Conservation (phyloP, 1,140 invertebrate genomes). For the Rhynchophorus ferrugineus region DNA sequence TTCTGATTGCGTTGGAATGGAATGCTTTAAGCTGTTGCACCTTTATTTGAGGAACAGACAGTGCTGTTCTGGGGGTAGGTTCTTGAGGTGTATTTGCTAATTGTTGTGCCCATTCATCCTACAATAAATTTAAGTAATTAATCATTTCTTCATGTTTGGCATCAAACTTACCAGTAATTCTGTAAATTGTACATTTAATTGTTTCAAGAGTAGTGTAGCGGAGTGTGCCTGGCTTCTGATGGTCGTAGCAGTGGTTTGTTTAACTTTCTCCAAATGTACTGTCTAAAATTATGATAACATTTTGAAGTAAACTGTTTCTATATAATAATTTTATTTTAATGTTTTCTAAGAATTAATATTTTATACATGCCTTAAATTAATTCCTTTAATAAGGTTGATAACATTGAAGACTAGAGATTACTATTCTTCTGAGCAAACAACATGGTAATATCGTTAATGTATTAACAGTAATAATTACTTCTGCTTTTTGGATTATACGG, state of each 20-base stretch:
- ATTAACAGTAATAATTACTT: too few relatives aligned
- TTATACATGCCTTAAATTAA: not conserved
- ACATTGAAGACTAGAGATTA: too few relatives aligned
- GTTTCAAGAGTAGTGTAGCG: constrained; percentile 26
- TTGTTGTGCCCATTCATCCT: constrained; percentile 23
- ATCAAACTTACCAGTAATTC: constrained; percentile 35
- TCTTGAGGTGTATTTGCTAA: constrained; percentile 1
- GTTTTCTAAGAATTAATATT: not conserved
- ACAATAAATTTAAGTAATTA: constrained; percentile 7
- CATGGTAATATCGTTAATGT: too few relatives aligned
- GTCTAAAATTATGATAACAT: constrained; percentile 24
- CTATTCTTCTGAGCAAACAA: too few relatives aligned
- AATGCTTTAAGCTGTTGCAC: constrained; percentile 24
- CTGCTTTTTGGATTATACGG: too few relatives aligned
- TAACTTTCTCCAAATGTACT: constrained; percentile 32
- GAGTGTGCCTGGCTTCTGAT: constrained; percentile 25
- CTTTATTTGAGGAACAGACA: constrained; percentile 28
- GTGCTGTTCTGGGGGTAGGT: constrained; percentile 16
- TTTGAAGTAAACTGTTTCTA: not conserved
- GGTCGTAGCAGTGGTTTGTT: constrained; percentile 17
- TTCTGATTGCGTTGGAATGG: constrained; percentile 19
- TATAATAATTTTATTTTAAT: not conserved
- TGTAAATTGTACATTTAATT: constrained; percentile 31
- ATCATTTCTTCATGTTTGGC: too few relatives aligned
- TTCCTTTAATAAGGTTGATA: not conserved